Evolutionary conservation across 2,113 vertebrate species (phyloP).

Genomic region (Stigmatopora nigra): DNA sequence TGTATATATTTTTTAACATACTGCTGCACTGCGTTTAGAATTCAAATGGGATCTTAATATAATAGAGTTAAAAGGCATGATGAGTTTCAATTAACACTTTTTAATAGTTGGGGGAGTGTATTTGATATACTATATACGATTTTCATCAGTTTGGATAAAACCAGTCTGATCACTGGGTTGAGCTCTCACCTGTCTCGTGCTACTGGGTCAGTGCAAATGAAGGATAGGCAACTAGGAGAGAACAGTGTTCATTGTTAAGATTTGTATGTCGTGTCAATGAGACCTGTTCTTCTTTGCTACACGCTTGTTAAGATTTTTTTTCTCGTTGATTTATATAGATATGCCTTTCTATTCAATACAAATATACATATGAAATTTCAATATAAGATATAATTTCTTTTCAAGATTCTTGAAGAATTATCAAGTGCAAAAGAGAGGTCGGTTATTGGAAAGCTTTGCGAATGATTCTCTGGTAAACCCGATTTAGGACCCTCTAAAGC

Average conservation of each 20-base stretch:
- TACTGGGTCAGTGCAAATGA: conserved; percentile 68
- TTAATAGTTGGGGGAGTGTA: conserved; percentile 3
- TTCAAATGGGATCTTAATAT: background rate
- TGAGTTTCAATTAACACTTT: conserved; percentile 1
- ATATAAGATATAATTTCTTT: conserved; percentile 61
- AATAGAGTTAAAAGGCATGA: conserved; percentile 20
- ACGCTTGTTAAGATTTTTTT: conserved; percentile 57
- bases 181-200: conserved; percentile 65
- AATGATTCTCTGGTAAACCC: conserved; percentile 49
- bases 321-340: conserved; percentile 58
- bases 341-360: conserved; percentile 64
- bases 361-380: conserved; percentile 66
- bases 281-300: conserved; percentile 67
- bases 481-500: conserved; percentile 60
- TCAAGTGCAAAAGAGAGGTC: conserved; percentile 68
- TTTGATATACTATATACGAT: conserved; percentile 1
- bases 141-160: conserved; percentile 27
- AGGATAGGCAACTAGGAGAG: conserved; percentile 59
- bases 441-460: conserved; percentile 46
- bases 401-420: conserved; percentile 60
- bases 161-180: conserved; percentile 20
- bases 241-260: conserved; percentile 49
- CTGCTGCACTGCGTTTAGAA: background rate
- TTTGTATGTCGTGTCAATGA: conserved; percentile 47
- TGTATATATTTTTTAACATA: background rate